Percentiles rank a stretch among this genome's conserved stretches.
phyloP scores from a whole-genome alignment of 2,888 invertebrate species.

The Amitus sp. region DNA sequence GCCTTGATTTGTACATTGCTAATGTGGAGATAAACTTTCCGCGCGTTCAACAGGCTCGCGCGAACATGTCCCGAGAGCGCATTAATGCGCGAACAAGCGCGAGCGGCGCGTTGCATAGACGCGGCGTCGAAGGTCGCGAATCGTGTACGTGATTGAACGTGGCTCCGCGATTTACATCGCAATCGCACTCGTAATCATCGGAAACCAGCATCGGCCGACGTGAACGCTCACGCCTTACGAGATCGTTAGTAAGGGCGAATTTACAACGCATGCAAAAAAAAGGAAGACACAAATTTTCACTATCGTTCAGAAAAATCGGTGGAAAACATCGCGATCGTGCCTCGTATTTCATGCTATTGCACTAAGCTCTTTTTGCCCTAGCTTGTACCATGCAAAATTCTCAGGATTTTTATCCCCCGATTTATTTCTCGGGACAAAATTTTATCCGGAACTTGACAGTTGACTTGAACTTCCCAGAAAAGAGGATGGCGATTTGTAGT shows the following conservation, averaged over 20 bases:
- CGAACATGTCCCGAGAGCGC: slow-evolving; percentile 29
- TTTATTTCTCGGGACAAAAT: neutral
- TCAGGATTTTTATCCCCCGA: neutral
- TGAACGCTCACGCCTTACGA: slow-evolving; percentile 46
- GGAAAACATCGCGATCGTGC: slow-evolving; percentile 38
- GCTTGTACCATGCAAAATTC: neutral
- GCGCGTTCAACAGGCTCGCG: slow-evolving; percentile 19
- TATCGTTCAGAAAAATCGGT: slow-evolving; percentile 23
- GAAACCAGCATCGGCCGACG: slow-evolving; percentile 40
- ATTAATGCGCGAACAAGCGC: slow-evolving; percentile 29
- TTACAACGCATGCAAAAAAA: slow-evolving; percentile 35
- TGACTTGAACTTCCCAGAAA: no score
- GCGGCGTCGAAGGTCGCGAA: slow-evolving; percentile 49
- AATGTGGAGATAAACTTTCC: neutral
- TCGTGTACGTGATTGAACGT: slow-evolving; percentile 58
- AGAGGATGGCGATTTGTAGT: no score
- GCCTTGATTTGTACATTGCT: neutral
- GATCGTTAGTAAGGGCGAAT: slow-evolving; percentile 57
- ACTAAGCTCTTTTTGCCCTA: slow-evolving; percentile 35
- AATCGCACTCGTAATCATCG: slow-evolving; percentile 59
- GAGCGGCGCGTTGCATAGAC: slow-evolving; percentile 29
- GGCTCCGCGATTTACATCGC: slow-evolving; percentile 60
- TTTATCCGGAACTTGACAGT: no score
- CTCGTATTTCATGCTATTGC: slow-evolving; percentile 31
- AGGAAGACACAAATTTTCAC: slow-evolving; percentile 19